Percentiles rank a stretch among this genome's conserved stretches.
phyloP scores from a whole-genome alignment of 2,797 vertebrate species.

The Tamandua tetradactyla region DNA sequence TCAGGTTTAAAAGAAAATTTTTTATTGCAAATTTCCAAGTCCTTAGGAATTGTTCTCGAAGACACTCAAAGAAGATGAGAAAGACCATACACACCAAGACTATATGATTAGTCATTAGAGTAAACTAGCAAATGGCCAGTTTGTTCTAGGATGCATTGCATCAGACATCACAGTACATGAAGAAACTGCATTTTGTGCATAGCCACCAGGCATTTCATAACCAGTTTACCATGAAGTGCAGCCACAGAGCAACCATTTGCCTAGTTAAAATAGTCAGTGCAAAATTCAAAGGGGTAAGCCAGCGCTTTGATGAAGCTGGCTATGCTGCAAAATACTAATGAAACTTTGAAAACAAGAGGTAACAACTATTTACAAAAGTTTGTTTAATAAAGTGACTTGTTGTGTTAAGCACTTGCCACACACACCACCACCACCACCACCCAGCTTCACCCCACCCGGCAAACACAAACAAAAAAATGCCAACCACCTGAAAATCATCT shows the following conservation, averaged over 20 bases:
- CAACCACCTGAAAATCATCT: conserved; percentile 66
- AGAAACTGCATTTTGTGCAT: conserved; percentile 74
- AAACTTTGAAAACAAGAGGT: conserved; percentile 76
- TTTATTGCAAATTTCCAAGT: conserved; percentile 77
- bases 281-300: conserved; percentile 78
- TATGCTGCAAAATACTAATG: conserved; percentile 72
- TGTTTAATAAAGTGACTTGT: conserved; percentile 81
- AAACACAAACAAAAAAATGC: background rate
- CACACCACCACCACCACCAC: background rate
- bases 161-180: conserved; percentile 81
- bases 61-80: conserved; percentile 73
- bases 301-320: conserved; percentile 67
- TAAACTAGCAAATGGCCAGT: conserved; percentile 78
- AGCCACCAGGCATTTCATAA: conserved; percentile 73
- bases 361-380: conserved; percentile 83
- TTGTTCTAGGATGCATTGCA: conserved; percentile 78
- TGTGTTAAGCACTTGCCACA: conserved; percentile 63
- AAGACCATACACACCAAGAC: conserved; percentile 74
- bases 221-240: conserved; percentile 57
- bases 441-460: background rate
- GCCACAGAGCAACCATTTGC: conserved; percentile 68
- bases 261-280: conserved; percentile 70
- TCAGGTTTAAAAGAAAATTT: conserved; percentile 64
- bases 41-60: conserved; percentile 81
- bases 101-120: conserved; percentile 81